Evolutionary conservation across 2,888 invertebrate species (phyloP), one percentile per base, ranked within the genome.

Genomic region (Melanophora roralis): DNA sequence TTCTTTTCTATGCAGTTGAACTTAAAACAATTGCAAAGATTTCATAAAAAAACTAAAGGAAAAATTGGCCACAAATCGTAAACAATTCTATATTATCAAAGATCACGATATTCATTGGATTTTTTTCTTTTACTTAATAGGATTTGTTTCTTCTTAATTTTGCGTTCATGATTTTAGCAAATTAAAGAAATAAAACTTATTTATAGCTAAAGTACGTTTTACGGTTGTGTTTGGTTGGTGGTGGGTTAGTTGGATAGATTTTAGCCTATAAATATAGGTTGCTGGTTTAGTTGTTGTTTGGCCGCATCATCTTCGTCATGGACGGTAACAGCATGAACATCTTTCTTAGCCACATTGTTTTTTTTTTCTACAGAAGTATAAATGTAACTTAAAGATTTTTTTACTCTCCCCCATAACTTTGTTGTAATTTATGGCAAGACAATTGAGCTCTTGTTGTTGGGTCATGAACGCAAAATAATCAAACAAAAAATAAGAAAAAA

Each of bases 51-150:
- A 6, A 27, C 11, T 34, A 49, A 40, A 57, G 21, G 7, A 38
- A 14, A 67, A 57, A 45, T 51, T 76, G 59, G 45, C 80, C 76
- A 73, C 80, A 80, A 80, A 57, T 73, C 72, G 51, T 68, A 67
- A 73, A 67, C 72, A 76, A 76, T 80, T 80, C 72, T 68, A 76
- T 23, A 80, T 80, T 80, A 80, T 68, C 76, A 68, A 68, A 67
- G 80, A 80, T 80, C 80, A 80, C 80, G 80, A 80, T 73, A 72
- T 80, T 76, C 80, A 80, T 80, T 80, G 80, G 53, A 76, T 80
- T 57, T 45, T 49, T 23, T 51, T 23, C 40, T 65, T 62, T 34
- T 12, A n/a, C n/a, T n/a, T n/a, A n/a, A n/a, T n/a, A n/a, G n/a
- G n/a, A n/a, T 64, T 11, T 21, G 34, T 47, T 49, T 49, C 21